A percentile compares a stretch with the other conserved stretches of the same genome.
Evolutionary conservation across 2,888 invertebrate genomes (phyloP).

Genomic region (Dicyrtoma fusca): DNA sequence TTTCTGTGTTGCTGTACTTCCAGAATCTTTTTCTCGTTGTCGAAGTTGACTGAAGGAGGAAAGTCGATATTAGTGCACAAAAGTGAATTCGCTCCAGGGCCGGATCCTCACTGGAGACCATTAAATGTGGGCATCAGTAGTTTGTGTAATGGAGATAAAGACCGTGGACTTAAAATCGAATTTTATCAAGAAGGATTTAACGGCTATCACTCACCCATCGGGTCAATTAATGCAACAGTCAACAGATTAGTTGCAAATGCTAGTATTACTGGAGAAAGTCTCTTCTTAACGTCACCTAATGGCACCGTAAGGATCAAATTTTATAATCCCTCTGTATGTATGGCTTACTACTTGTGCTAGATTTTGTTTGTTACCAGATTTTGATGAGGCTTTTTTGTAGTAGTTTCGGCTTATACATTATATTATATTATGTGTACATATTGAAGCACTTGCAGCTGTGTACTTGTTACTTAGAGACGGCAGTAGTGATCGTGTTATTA

Average conservation of each 20-base stretch:
- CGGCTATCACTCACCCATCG: conserved; percentile 56
- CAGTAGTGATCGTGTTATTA: no score
- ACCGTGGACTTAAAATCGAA: conserved; percentile 62
- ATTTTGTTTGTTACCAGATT: background rate
- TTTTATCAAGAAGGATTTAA: conserved; percentile 60
- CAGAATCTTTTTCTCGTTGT: conserved; percentile 56
- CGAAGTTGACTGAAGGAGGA: conserved; percentile 60
- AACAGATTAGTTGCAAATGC: conserved; percentile 33
- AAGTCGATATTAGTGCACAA: conserved; percentile 63
- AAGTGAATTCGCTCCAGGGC: conserved; percentile 61
- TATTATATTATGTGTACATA: background rate
- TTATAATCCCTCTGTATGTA: background rate
- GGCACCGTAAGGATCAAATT: conserved; percentile 19
- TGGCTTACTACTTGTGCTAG: background rate
- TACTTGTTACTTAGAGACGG: no score
- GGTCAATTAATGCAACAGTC: conserved; percentile 53
- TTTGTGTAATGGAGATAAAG: conserved; percentile 63
- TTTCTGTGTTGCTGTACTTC: conserved; percentile 45
- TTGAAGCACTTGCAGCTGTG: no score
- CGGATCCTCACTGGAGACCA: conserved; percentile 64
- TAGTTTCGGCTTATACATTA: background rate
- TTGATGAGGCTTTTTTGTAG: background rate
- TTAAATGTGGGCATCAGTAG: conserved; percentile 61
- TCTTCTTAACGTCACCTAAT: background rate
- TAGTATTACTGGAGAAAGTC: background rate